Evolutionary conservation across 2,888 invertebrate species (phyloP).

Genomic region (Cerastis leucographa): DNA sequence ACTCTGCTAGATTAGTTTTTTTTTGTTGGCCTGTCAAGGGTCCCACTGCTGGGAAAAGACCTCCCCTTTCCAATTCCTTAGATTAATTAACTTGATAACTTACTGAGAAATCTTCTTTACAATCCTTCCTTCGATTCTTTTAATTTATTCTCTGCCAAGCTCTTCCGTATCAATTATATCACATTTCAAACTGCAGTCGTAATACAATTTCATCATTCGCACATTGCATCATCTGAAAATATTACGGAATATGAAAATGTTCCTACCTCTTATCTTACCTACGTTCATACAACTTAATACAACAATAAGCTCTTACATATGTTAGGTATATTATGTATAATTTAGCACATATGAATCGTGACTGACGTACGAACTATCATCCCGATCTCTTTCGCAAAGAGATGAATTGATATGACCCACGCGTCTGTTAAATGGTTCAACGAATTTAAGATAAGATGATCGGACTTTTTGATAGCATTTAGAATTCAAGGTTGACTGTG

Average conservation of each 20-base stretch:
- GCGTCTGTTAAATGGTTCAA: slow-evolving; percentile 60
- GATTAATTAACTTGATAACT: no score
- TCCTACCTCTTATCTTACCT: neutral
- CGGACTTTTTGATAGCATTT: slow-evolving; percentile 38
- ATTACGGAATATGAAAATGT: slow-evolving; percentile 7
- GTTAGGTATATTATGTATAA: slow-evolving; percentile 23
- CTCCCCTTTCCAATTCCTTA: no score
- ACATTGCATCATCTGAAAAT: slow-evolving; percentile 26
- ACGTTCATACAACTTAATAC: slow-evolving; percentile 26
- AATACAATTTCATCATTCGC: neutral
- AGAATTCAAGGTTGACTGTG: slow-evolving; percentile 57
- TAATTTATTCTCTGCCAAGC: neutral
- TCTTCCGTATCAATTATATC: neutral
- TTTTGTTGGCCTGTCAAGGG: no score
- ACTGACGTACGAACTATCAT: slow-evolving; percentile 45
- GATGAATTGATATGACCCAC: slow-evolving; percentile 60
- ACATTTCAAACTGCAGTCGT: neutral
- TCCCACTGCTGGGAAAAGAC: no score
- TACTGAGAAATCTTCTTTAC: neutral
- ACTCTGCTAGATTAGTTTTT: no score
- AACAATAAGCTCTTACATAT: slow-evolving; percentile 14
- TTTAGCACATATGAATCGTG: slow-evolving; percentile 33
- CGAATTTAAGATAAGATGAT: slow-evolving; percentile 46
- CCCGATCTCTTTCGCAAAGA: slow-evolving; percentile 34
- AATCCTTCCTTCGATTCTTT: neutral